phyloP scores from a whole-genome alignment of 2,888 invertebrate genomes.

The Drosophila incognita region DNA sequence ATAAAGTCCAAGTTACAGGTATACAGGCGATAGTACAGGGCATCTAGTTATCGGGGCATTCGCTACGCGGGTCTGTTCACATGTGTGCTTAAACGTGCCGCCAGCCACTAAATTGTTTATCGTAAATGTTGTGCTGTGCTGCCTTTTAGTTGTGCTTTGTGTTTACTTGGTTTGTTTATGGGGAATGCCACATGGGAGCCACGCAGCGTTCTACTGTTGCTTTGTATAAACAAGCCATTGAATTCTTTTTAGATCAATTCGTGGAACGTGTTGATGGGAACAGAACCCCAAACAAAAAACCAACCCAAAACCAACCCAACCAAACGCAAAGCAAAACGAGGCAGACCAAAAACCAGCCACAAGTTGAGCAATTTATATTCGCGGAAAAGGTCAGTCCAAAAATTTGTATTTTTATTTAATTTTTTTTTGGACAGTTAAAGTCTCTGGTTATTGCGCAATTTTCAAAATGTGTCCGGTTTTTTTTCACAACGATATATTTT shows the following conservation, averaged over 20 bases:
- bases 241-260: slow-evolving; percentile 46
- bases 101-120: slow-evolving; percentile 69
- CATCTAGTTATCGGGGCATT: slow-evolving; percentile 1
- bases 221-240: slow-evolving; percentile 54
- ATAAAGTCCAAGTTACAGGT: background rate
- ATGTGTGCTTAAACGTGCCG: slow-evolving; percentile 40
- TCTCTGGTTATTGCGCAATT: slow-evolving; percentile 61
- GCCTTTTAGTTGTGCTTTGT: slow-evolving; percentile 45
- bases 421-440: slow-evolving; percentile 18
- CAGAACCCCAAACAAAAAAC: background rate
- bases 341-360: background rate
- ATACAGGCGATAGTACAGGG: slow-evolving; percentile 8
- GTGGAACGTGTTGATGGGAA: slow-evolving; percentile 39
- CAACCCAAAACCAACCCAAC: background rate
- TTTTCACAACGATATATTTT: slow-evolving; percentile 21
- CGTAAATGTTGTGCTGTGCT: slow-evolving; percentile 56
- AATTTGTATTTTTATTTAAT: background rate
- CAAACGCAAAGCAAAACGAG: background rate
- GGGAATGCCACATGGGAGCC: slow-evolving; percentile 60
- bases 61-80: background rate
- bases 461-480: slow-evolving; percentile 59
- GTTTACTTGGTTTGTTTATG: slow-evolving; percentile 51
- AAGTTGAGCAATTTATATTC: slow-evolving; percentile 32
- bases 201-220: slow-evolving; percentile 6
- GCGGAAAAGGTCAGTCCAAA: slow-evolving; percentile 60